Evolutionary conservation across 2,888 invertebrate species (phyloP).

Genomic region (Ptychoptera contaminata): DNA sequence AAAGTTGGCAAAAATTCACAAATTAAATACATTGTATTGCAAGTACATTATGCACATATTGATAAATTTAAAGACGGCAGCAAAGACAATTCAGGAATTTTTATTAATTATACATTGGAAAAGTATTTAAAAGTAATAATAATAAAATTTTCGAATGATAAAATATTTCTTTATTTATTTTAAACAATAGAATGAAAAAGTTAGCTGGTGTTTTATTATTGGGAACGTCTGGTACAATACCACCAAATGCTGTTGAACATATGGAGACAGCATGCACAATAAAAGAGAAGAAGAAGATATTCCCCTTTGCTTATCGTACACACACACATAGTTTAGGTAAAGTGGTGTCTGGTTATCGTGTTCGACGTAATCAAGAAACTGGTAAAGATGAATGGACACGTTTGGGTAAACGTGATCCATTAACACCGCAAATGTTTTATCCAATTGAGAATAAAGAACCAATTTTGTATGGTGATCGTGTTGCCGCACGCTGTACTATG

Average conservation of each 20-base stretch:
- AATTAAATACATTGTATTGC: slow-evolving; percentile 80
- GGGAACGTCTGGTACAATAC: slow-evolving; percentile 72
- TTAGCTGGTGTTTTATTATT: slow-evolving; percentile 82
- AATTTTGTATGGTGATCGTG: slow-evolving; percentile 50
- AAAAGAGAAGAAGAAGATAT: slow-evolving; percentile 61
- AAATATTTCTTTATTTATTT: not conserved
- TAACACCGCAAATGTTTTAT: slow-evolving; percentile 91
- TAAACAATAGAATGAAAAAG: slow-evolving; percentile 64
- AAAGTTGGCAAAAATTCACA: slow-evolving; percentile 70
- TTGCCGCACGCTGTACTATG: slow-evolving; percentile 91
- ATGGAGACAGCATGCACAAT: slow-evolving; percentile 87
- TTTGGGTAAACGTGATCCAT: slow-evolving; percentile 73
- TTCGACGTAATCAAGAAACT: slow-evolving; percentile 34
- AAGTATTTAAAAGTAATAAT: slow-evolving; percentile 42
- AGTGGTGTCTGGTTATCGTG: slow-evolving; percentile 70
- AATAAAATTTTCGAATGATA: not conserved
- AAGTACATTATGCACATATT: slow-evolving; percentile 72
- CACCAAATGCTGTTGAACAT: slow-evolving; percentile 50
- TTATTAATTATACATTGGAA: slow-evolving; percentile 57
- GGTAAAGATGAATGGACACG: slow-evolving; percentile 59
- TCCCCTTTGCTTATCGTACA: slow-evolving; percentile 90
- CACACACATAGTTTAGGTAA: slow-evolving; percentile 85
- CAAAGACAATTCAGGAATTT: slow-evolving; percentile 73
- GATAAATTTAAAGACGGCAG: slow-evolving; percentile 53
- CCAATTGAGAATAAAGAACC: slow-evolving; percentile 49